A percentile compares a stretch with the other conserved stretches of the same genome.
Evolutionary conservation across 2,113 vertebrate species (phyloP).

Genomic region (Erinaceus europaeus): DNA sequence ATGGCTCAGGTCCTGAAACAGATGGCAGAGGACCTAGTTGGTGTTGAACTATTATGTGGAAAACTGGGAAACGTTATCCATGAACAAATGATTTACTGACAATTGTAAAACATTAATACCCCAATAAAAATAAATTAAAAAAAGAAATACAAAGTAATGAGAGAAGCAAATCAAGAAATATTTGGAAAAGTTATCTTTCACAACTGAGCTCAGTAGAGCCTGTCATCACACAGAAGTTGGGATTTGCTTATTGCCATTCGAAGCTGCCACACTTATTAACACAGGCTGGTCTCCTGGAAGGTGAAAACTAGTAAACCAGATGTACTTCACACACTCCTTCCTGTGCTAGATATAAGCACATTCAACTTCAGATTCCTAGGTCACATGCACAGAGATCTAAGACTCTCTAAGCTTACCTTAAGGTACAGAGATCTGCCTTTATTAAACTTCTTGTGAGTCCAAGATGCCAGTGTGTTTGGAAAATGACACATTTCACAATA

Average conservation of each 20-base stretch:
- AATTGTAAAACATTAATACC: too few species aligned
- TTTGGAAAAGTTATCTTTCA: too few species aligned
- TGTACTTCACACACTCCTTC: background rate
- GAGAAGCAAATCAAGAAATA: too few species aligned
- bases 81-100: too few species aligned
- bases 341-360: background rate
- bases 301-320: background rate
- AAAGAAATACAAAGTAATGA: too few species aligned
- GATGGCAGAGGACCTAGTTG: too few species aligned
- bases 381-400: background rate
- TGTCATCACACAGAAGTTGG: background rate
- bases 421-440: background rate
- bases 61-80: too few species aligned
- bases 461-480: background rate
- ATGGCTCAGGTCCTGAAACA: too few species aligned
- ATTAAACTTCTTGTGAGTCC: background rate
- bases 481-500: background rate
- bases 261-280: too few species aligned
- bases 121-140: too few species aligned
- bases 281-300: fast-evolving
- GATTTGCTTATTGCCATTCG: background rate
- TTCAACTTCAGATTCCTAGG: background rate
- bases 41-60: too few species aligned
- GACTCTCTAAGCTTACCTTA: background rate
- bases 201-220: too few species aligned